Conservation (phyloP, 2,888 invertebrate species). For the Molorchus minor region DNA sequence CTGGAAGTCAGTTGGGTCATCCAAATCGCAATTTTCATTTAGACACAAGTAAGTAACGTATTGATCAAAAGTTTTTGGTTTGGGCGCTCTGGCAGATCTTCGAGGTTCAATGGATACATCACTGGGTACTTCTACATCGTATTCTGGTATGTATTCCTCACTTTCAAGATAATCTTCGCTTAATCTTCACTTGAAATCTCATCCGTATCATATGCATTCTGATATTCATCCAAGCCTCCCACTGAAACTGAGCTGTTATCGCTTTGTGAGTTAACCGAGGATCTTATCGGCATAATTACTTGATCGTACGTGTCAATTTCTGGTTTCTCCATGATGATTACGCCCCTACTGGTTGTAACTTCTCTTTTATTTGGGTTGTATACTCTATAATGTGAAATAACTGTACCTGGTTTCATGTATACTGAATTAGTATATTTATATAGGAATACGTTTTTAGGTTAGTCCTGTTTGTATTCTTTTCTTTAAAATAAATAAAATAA, state of each 20-base stretch:
- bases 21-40: background rate
- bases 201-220: background rate
- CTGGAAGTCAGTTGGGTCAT: constrained; percentile 31
- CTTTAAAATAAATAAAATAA: too few species aligned
- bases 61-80: background rate
- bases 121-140: background rate
- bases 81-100: constrained; percentile 5
- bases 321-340: constrained; percentile 18
- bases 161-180: background rate
- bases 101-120: background rate
- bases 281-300: background rate
- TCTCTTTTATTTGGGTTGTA: constrained; percentile 14
- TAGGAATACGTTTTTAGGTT: too few species aligned
- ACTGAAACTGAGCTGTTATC: background rate
- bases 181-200: background rate
- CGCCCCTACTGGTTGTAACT: constrained; percentile 14
- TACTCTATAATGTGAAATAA: too few species aligned
- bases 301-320: background rate
- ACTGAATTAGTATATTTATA: too few species aligned
- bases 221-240: background rate
- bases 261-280: background rate
- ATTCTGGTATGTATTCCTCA: background rate
- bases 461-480: too few species aligned
- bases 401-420: too few species aligned
- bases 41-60: background rate